A percentile compares a stretch with the other conserved stretches of the same genome.
phyloP scores from a whole-genome alignment of 2,113 vertebrate genomes.

The Coptodon bakossiorum region DNA sequence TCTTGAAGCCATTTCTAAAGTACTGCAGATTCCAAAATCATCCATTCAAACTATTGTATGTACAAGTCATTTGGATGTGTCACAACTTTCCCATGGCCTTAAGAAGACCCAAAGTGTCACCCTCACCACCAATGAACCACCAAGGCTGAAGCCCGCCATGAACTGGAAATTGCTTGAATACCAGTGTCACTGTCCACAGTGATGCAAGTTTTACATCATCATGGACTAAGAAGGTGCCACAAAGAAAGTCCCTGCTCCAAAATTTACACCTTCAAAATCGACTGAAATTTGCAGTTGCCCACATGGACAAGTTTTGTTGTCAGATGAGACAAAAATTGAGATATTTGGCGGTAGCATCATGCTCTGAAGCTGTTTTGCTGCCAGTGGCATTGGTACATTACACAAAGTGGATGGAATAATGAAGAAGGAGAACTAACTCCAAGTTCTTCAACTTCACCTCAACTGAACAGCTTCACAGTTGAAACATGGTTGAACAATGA shows the following conservation, averaged over 20 bases:
- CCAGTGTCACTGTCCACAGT: background rate
- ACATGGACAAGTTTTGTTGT: background rate
- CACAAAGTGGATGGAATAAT: background rate
- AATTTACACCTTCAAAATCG: background rate
- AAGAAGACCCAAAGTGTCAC: background rate
- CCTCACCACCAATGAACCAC: background rate
- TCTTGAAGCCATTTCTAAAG: background rate
- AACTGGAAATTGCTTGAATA: background rate
- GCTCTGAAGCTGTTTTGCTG: background rate
- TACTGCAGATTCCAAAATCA: background rate
- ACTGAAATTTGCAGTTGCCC: background rate
- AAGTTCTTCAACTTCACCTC: background rate
- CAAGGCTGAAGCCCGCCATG: background rate
- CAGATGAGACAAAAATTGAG: background rate
- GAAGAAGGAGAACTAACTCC: background rate
- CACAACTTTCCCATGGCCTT: background rate
- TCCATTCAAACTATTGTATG: background rate
- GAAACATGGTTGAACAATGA: background rate
- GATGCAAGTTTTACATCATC: background rate
- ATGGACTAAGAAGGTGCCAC: background rate
- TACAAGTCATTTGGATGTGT: background rate
- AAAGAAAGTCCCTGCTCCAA: background rate
- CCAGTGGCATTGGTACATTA: background rate
- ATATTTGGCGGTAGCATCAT: background rate
- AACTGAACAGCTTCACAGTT: background rate